Conservation (phyloP, 2,797 vertebrate genomes). For the Diceros bicornis region DNA sequence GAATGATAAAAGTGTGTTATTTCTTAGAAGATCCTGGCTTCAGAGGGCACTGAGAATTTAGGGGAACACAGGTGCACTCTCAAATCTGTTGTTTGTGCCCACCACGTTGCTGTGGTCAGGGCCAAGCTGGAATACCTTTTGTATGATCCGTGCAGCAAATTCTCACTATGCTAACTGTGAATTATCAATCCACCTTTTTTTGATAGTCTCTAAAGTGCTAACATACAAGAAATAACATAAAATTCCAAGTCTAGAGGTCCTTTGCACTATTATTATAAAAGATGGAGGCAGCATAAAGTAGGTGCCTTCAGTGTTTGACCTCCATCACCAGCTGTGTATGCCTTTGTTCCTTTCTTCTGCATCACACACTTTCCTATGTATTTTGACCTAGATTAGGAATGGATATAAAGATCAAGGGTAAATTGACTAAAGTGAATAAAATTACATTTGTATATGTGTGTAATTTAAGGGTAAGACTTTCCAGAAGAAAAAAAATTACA, state of each 20-base stretch:
- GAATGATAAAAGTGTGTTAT: background rate
- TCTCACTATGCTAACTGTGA: background rate
- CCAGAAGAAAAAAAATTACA: background rate
- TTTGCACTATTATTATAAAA: background rate
- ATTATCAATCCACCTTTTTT: background rate
- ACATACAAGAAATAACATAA: background rate
- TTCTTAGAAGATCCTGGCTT: background rate
- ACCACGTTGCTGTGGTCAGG: background rate
- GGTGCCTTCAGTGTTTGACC: background rate
- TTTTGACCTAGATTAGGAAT: background rate
- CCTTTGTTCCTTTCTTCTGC: background rate
- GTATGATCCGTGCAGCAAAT: background rate
- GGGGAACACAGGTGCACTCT: background rate
- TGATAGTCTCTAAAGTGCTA: background rate
- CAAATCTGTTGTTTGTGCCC: background rate
- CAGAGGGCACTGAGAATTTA: background rate
- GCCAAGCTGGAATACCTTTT: background rate
- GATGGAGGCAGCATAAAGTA: background rate
- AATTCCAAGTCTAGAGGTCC: background rate
- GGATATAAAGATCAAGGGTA: background rate
- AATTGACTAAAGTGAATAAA: slow-evolving; percentile 1
- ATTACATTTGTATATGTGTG: background rate
- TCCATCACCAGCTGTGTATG: no score
- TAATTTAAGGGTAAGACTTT: slow-evolving; percentile 19
- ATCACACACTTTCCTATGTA: background rate